Evolutionary conservation across 2,888 invertebrate genomes (phyloP), one percentile per base, ranked within the genome.

Genomic region (Pollenia angustigena): DNA sequence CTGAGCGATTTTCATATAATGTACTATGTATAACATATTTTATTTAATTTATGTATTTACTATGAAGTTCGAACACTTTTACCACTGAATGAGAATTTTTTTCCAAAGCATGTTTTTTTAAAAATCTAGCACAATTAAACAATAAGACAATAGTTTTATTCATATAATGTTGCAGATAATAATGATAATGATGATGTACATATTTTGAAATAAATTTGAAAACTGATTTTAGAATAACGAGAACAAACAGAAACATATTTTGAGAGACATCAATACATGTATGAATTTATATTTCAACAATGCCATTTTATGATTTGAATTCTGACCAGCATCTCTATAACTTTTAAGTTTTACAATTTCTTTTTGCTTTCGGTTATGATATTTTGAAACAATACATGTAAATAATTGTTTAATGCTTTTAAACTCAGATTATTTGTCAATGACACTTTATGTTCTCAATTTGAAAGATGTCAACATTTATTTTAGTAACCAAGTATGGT

Each of bases 61-160:
- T 32, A 4, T 32, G 2, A 32, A 32, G 0, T 18, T 40, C 14
- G 32, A 32, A 58, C 8, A 32, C 32, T 58, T 58, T 14, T 7
- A 3, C 8, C 2, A 14, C 32, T 14, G 14, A 58, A 23, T 58
- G 32, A 40, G 14, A 12, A 32, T 18, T 18, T 18, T 18, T 18
- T 32, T 7, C 14, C 7, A 32, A 32, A 32, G 32, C 32, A 32
- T 32, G 32, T 2, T 2, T 32, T 32, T 32, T 32, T 2, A 32
- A 10, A 10, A 68, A 68, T 50, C 18, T 46, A 46, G 66, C 46
- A 78, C 66, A 78, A 78, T 68, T 78, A 48, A 66, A 76, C 68
- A 56, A 78, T 78, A 75, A 46, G 50, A 50, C 50, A 40, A n/a
- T n/a, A n/a, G n/a, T 68, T 68, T 40, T 32, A 40, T 52, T 18